Evolutionary conservation across 2,797 vertebrate genomes (phyloP).

Genomic region (Myioborus miniatus): DNA sequence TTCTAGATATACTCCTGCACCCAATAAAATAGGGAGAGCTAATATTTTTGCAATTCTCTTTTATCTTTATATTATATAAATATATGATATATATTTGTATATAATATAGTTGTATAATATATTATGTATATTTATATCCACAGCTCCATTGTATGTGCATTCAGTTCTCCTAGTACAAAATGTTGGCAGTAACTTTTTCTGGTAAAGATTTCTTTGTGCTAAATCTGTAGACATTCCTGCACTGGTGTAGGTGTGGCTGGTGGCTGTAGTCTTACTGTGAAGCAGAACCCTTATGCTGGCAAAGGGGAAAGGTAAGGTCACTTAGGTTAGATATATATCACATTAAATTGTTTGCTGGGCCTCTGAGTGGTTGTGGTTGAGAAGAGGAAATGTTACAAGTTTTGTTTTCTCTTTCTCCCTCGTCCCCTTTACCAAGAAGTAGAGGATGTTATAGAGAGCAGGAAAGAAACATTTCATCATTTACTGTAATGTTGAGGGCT

Average conservation of each 20-base stretch:
- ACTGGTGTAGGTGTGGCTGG: neutral
- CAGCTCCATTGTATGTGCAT: neutral
- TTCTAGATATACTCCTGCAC: neutral
- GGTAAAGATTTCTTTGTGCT: neutral
- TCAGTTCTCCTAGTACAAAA: neutral
- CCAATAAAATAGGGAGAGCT: fast-evolving
- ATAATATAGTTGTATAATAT: too few relatives aligned
- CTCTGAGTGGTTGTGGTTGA: neutral
- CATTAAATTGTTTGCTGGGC: neutral
- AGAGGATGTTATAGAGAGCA: neutral
- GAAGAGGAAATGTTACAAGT: neutral
- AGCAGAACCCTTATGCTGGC: neutral
- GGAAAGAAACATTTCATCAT: neutral
- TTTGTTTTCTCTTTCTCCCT: neutral
- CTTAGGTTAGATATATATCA: neutral
- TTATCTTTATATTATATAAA: neutral
- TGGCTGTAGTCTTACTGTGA: neutral
- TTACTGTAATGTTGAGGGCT: neutral
- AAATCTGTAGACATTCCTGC: neutral
- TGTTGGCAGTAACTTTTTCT: neutral
- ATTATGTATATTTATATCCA: neutral
- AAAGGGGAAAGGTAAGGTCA: neutral
- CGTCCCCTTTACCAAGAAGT: neutral
- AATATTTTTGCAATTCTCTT: neutral
- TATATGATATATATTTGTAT: too few relatives aligned